A percentile compares a stretch with the other conserved stretches of the same genome.
phyloP scores from a whole-genome alignment of 2,888 invertebrate genomes.

The Priocnemis perturbator region DNA sequence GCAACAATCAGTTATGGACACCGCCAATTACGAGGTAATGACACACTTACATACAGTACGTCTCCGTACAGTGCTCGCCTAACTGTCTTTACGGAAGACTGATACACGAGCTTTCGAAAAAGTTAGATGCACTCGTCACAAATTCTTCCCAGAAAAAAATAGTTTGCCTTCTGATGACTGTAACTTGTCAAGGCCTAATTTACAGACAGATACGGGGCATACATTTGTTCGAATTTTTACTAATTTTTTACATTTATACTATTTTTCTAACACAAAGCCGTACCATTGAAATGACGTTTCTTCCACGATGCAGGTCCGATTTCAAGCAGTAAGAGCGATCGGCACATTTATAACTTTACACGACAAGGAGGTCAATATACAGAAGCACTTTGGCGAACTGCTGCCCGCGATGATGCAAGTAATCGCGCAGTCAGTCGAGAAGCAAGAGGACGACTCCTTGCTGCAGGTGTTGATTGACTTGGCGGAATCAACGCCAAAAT shows the following conservation, averaged over 20 bases:
- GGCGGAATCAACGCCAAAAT: slow-evolving; percentile 95
- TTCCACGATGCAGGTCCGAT: slow-evolving; percentile 77
- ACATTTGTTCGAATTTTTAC: slow-evolving; percentile 62
- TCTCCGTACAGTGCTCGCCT: slow-evolving; percentile 8
- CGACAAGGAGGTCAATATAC: slow-evolving; percentile 93
- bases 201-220: slow-evolving; percentile 80
- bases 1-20: slow-evolving; percentile 85
- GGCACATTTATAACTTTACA: slow-evolving; percentile 94
- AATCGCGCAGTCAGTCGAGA: slow-evolving; percentile 88
- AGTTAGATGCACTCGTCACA: slow-evolving; percentile 70
- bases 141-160: slow-evolving; percentile 72
- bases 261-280: background rate
- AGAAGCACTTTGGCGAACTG: slow-evolving; percentile 92
- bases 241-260: slow-evolving; percentile 10
- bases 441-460: slow-evolving; percentile 91
- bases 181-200: slow-evolving; percentile 76
- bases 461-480: slow-evolving; percentile 96
- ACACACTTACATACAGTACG: slow-evolving; percentile 3
- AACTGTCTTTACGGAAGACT: slow-evolving; percentile 52
- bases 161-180: slow-evolving; percentile 78
- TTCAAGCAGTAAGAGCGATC: slow-evolving; percentile 89
- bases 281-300: slow-evolving; percentile 12
- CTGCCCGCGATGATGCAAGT: slow-evolving; percentile 87
- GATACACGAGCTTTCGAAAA: slow-evolving; percentile 65
- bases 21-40: slow-evolving; percentile 81